These are phyloP conservation scores for Decapterus maruadsi DNA, from an alignment of 2,797 vertebrate genomes.

Conservation along the genomic window DNA sequence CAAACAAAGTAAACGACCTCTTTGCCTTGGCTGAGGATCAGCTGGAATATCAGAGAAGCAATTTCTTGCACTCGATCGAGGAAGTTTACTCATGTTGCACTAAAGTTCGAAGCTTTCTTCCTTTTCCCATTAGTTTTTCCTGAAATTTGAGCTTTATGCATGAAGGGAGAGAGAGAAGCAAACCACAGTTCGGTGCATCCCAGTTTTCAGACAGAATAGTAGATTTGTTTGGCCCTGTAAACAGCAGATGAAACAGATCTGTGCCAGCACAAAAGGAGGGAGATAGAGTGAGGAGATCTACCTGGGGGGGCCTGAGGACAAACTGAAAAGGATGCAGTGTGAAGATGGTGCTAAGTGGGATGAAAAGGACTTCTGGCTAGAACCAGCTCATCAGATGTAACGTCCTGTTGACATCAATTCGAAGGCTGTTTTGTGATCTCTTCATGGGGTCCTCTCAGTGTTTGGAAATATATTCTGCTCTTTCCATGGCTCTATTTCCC, in stretches of 20 bases:
- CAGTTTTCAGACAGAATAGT: neutral
- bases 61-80: neutral
- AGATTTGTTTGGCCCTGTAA: neutral
- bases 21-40: constrained; percentile 6
- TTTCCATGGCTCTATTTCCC: neutral
- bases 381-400: constrained; percentile 15
- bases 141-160: neutral
- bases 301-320: neutral
- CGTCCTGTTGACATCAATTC: neutral
- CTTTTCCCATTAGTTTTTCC: neutral
- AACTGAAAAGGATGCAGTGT: neutral
- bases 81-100: neutral
- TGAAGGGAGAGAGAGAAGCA: neutral
- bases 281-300: neutral
- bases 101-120: neutral
- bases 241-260: neutral
- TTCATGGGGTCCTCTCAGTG: neutral
- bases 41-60: constrained; percentile 3
- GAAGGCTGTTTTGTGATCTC: constrained; percentile 13
- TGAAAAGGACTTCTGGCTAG: neutral
- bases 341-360: neutral
- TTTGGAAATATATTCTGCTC: neutral
- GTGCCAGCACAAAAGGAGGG: neutral
- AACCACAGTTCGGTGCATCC: neutral
- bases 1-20: constrained; percentile 3